Percentiles rank a stretch among this genome's conserved stretches.
phyloP scores from a whole-genome alignment of 1,140 invertebrate genomes.

The Zaprionus camerounensis region DNA sequence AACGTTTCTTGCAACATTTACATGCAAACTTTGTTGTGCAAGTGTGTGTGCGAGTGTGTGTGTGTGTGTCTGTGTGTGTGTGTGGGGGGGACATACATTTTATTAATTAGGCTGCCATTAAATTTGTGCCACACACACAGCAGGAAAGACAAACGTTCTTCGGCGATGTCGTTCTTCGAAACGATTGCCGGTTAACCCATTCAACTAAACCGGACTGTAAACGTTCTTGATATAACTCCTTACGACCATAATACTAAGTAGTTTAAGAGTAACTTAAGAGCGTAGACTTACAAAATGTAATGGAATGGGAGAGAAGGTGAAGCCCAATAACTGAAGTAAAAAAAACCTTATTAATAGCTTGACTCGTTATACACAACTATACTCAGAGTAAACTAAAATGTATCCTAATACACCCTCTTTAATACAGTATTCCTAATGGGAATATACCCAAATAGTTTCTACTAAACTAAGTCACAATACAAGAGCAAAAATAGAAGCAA shows the following conservation, averaged over 20 bases:
- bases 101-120: constrained; percentile 52
- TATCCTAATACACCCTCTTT: too few species aligned
- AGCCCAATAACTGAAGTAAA: too few species aligned
- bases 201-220: background rate
- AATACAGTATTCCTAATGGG: too few species aligned
- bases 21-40: constrained; percentile 24
- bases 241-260: background rate
- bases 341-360: too few species aligned
- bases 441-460: too few species aligned
- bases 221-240: background rate
- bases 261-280: too few species aligned
- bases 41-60: background rate
- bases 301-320: too few species aligned
- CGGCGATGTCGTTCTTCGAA: background rate
- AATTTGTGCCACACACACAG: constrained; percentile 24
- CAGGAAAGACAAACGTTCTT: background rate
- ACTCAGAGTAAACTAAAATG: too few species aligned
- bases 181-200: background rate
- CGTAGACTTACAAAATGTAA: too few species aligned
- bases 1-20: constrained; percentile 10
- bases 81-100: constrained; percentile 31
- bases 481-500: too few species aligned
- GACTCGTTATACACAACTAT: too few species aligned
- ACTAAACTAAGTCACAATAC: too few species aligned
- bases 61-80: constrained; percentile 2